phyloP scores from a whole-genome alignment of 1,140 invertebrate species.

The Macrotrachela quadricornifera region DNA sequence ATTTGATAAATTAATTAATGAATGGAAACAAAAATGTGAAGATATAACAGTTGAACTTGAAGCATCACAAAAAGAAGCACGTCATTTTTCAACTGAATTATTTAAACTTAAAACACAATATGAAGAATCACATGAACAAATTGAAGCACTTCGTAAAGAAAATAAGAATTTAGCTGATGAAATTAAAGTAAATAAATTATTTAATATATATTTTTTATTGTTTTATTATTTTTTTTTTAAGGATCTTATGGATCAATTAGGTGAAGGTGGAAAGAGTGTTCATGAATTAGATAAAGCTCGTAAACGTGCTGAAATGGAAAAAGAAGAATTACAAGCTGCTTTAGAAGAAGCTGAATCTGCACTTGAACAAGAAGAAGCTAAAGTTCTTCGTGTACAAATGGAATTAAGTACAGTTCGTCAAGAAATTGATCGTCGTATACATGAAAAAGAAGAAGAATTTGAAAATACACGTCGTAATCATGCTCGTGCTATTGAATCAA shows the following conservation, averaged over 20 bases:
- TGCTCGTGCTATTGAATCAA: slow-evolving; percentile 90
- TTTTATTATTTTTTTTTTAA: too few relatives aligned
- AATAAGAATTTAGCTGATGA: slow-evolving; percentile 86
- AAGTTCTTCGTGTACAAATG: slow-evolving; percentile 69
- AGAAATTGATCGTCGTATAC: slow-evolving; percentile 86
- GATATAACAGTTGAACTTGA: slow-evolving; percentile 88
- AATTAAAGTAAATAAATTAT: slow-evolving; percentile 9
- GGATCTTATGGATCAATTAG: slow-evolving; percentile 90
- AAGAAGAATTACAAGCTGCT: slow-evolving; percentile 93
- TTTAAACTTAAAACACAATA: slow-evolving; percentile 94
- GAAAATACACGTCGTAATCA: slow-evolving; percentile 91
- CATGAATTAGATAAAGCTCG: slow-evolving; percentile 95
- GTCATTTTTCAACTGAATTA: slow-evolving; percentile 94
- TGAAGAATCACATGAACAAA: slow-evolving; percentile 81
- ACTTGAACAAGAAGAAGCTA: slow-evolving; percentile 56
- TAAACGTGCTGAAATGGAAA: slow-evolving; percentile 90
- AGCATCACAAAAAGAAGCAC: slow-evolving; percentile 91
- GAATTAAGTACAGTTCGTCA: slow-evolving; percentile 89
- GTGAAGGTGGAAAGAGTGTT: slow-evolving; percentile 68
- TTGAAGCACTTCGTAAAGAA: slow-evolving; percentile 87
- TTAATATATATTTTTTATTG: too few relatives aligned
- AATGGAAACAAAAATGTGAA: slow-evolving; percentile 98
- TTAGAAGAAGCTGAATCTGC: slow-evolving; percentile 95
- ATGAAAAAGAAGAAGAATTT: slow-evolving; percentile 98
- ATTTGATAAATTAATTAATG: slow-evolving; percentile 95